A percentile compares a stretch with the other conserved stretches of the same genome.
These are phyloP conservation scores for Noctua janthina DNA, from an alignment of 2,888 invertebrate genomes.

Conservation along the genomic window DNA sequence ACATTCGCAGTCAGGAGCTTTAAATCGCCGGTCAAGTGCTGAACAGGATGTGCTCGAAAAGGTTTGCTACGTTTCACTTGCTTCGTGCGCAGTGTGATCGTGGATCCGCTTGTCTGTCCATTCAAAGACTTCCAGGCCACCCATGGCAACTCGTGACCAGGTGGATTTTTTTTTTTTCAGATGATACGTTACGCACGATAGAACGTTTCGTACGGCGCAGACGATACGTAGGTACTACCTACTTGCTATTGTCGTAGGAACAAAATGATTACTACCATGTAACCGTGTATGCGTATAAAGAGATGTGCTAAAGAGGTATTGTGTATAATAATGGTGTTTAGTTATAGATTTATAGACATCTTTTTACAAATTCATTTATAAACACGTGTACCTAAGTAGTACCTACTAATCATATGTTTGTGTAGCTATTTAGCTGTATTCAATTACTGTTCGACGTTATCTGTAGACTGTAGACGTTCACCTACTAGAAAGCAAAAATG, in stretches of 20 bases:
- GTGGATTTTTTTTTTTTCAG: too few relatives aligned
- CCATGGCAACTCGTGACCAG: too few relatives aligned
- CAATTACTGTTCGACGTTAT: background rate
- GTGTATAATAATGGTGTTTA: background rate
- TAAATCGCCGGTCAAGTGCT: background rate
- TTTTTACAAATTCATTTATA: background rate
- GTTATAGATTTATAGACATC: background rate
- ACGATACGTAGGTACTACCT: too few relatives aligned
- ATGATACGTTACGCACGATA: too few relatives aligned
- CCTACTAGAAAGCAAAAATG: background rate
- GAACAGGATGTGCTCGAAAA: background rate
- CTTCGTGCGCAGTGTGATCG: too few relatives aligned
- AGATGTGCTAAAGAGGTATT: background rate
- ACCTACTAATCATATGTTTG: background rate
- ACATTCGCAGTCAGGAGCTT: background rate
- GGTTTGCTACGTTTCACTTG: background rate
- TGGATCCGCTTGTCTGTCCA: too few relatives aligned
- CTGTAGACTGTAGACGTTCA: background rate
- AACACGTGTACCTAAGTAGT: background rate
- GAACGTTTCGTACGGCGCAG: too few relatives aligned
- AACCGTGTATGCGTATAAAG: background rate
- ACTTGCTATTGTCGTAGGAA: too few relatives aligned
- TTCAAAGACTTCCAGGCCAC: too few relatives aligned
- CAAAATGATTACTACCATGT: background rate
- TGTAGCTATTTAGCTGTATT: too few relatives aligned